These are phyloP conservation scores for Anarrhichthys ocellatus DNA, from an alignment of 2,113 vertebrate genomes.

Conservation along the genomic window DNA sequence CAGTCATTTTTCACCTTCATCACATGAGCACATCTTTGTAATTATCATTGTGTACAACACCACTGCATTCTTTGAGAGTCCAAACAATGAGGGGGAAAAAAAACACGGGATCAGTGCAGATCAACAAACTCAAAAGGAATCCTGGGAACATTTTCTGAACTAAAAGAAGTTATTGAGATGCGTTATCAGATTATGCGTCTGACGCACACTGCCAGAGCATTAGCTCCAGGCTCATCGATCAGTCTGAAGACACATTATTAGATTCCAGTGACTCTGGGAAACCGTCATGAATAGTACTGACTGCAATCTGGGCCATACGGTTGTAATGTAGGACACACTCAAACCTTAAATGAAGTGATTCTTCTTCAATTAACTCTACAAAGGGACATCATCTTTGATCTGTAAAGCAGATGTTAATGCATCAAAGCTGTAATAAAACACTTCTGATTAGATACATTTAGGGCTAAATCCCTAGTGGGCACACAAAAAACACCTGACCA, in stretches of 20 bases:
- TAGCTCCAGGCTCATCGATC: slow-evolving; percentile 39
- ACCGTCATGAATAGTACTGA: slow-evolving; percentile 21
- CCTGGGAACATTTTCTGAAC: slow-evolving; percentile 7
- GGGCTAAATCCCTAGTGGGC: no score
- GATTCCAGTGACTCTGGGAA: slow-evolving; percentile 50
- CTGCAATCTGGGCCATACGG: slow-evolving; percentile 44
- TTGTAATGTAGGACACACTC: slow-evolving; percentile 45
- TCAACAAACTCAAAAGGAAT: background rate
- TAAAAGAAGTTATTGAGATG: slow-evolving; percentile 24
- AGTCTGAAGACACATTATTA: slow-evolving; percentile 40
- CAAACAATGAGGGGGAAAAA: background rate
- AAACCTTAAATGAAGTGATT: background rate
- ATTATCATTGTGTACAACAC: background rate
- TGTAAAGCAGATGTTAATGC: background rate
- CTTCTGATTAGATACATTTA: no score
- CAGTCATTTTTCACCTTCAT: no score
- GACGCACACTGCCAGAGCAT: background rate
- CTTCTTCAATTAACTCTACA: background rate
- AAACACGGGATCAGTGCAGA: background rate
- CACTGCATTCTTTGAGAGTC: background rate
- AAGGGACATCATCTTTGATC: background rate
- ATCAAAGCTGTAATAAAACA: background rate
- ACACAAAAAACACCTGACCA: no score
- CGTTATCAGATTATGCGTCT: background rate
- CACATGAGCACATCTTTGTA: background rate